Percentiles rank a stretch among this genome's conserved stretches.
These are phyloP conservation scores for Anableps anableps DNA, from an alignment of 2,797 vertebrate species.

Conservation along the genomic window DNA sequence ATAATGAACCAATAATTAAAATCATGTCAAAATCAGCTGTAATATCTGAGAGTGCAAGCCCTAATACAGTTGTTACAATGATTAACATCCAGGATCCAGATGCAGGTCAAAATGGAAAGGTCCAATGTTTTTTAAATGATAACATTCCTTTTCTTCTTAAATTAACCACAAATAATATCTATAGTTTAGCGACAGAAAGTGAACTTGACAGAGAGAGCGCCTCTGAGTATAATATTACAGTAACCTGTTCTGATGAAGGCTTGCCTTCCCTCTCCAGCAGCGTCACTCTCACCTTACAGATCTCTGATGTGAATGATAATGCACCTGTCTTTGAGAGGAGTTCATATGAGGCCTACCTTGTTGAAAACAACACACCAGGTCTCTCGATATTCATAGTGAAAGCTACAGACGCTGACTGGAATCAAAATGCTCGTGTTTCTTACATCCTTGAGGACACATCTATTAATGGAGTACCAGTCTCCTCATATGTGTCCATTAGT, in stretches of 20 bases:
- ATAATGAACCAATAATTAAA: conserved; percentile 74
- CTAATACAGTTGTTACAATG: conserved; percentile 77
- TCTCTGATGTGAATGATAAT: conserved; percentile 61
- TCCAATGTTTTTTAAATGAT: conserved; percentile 55
- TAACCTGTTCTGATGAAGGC: conserved; percentile 64
- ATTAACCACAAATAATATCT: conserved; percentile 65
- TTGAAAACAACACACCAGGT: conserved; percentile 43
- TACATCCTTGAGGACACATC: neutral
- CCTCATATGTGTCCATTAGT: neutral
- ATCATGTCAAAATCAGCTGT: conserved; percentile 68
- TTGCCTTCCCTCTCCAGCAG: conserved; percentile 67
- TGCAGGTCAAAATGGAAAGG: conserved; percentile 64
- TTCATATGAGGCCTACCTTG: conserved; percentile 53
- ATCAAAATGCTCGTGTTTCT: neutral
- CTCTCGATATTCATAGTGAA: neutral
- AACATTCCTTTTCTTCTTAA: conserved; percentile 64
- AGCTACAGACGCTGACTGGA: neutral
- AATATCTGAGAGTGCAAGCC: conserved; percentile 67
- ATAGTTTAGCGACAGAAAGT: conserved; percentile 64
- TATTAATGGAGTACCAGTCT: neutral
- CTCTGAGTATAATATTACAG: conserved; percentile 53
- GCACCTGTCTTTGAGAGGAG: conserved; percentile 61
- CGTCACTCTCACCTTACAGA: conserved; percentile 60
- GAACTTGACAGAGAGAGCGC: conserved; percentile 12
- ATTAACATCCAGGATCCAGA: conserved; percentile 82